These are phyloP conservation scores for Zeus faber DNA, from an alignment of 2,113 vertebrate genomes.

Conservation along the genomic window DNA sequence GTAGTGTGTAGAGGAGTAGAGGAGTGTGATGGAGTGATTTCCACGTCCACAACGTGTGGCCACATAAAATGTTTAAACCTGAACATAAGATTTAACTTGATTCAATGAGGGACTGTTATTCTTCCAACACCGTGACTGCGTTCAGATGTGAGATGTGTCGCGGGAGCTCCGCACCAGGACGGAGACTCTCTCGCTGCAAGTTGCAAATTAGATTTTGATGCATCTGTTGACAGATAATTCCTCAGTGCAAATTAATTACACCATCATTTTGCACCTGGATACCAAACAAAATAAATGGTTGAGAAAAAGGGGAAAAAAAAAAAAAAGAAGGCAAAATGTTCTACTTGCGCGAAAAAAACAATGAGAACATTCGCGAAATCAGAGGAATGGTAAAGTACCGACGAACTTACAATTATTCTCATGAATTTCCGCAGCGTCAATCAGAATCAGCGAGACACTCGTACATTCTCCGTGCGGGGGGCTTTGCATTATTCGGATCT, in stretches of 20 bases:
- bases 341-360: too few species aligned
- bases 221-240: conserved; percentile 4
- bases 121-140: too few species aligned
- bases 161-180: too few species aligned
- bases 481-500: conserved; percentile 35
- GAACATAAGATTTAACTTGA: too few species aligned
- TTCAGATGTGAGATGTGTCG: too few species aligned
- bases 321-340: conserved; percentile 3
- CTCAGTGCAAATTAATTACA: not conserved
- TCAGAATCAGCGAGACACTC: conserved; percentile 27
- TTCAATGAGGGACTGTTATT: too few species aligned
- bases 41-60: too few species aligned
- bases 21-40: too few species aligned
- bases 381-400: conserved; percentile 28
- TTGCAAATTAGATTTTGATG: not conserved
- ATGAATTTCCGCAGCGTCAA: conserved; percentile 43
- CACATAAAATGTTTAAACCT: too few species aligned
- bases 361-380: conserved; percentile 16
- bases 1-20: too few species aligned
- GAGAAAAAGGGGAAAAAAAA: not conserved
- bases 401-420: conserved; percentile 36
- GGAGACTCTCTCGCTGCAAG: too few species aligned
- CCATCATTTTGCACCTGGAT: conserved; percentile 17
- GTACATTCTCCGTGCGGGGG: conserved; percentile 35
- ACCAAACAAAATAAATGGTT: conserved; percentile 16